Conservation (phyloP, 2,888 invertebrate genomes). For the Caenorhabditis becei region DNA sequence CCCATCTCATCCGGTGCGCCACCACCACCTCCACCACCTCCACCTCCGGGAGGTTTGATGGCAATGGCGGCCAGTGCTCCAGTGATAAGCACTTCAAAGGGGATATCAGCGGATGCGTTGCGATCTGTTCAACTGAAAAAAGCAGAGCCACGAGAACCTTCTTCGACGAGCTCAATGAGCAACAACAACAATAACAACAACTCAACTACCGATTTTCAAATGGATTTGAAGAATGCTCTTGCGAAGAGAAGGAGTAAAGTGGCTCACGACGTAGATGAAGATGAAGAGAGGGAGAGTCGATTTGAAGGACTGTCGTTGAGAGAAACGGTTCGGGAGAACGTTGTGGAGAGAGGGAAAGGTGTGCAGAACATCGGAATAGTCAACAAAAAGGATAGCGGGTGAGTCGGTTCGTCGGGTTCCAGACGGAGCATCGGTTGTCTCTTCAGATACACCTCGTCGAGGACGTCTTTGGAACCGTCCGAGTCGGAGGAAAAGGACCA, state of each 20-base stretch:
- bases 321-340: conserved; percentile 81
- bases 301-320: conserved; percentile 78
- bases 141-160: conserved; percentile 39
- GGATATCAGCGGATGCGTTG: conserved; percentile 69
- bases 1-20: conserved; percentile 72
- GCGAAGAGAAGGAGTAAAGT: conserved; percentile 80
- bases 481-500: conserved; percentile 77
- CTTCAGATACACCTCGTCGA: conserved; percentile 81
- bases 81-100: conserved; percentile 39
- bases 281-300: conserved; percentile 70
- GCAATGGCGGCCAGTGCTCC: conserved; percentile 55
- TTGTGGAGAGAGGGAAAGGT: conserved; percentile 65
- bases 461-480: conserved; percentile 81
- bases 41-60: conserved; percentile 69
- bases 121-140: conserved; percentile 61
- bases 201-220: conserved; percentile 78
- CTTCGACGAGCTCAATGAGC: conserved; percentile 35
- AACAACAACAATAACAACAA: conserved; percentile 53
- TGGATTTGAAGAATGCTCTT: conserved; percentile 80
- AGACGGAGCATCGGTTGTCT: neutral
- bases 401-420: conserved; percentile 21
- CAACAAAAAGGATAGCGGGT: conserved; percentile 81
- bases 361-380: conserved; percentile 76
- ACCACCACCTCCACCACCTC: conserved; percentile 70
- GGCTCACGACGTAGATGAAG: conserved; percentile 76